phyloP scores from a whole-genome alignment of 2,888 invertebrate species.

The Ferrisia virgata region DNA sequence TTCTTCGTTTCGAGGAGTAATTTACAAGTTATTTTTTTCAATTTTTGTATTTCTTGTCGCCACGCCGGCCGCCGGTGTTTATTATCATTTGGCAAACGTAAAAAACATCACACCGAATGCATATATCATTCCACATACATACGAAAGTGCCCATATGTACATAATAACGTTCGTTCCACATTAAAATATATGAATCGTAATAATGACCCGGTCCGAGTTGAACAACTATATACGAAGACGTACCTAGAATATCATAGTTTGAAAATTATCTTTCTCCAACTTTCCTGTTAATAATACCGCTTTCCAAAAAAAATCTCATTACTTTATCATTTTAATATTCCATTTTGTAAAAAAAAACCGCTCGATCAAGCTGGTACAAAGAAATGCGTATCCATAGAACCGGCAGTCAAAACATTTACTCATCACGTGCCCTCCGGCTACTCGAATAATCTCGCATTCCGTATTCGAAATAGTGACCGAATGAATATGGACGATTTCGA shows the following conservation, averaged over 20 bases:
- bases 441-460: background rate
- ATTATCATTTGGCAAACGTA: constrained; percentile 12
- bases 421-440: background rate
- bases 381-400: background rate
- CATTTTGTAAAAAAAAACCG: background rate
- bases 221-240: background rate
- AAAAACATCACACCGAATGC: background rate
- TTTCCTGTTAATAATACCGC: background rate
- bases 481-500: background rate
- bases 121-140: background rate
- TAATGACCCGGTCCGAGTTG: background rate
- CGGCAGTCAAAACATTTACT: background rate
- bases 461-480: background rate
- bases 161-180: too few relatives aligned
- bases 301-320: background rate
- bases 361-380: background rate
- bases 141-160: too few relatives aligned
- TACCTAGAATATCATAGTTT: background rate
- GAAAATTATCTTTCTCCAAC: background rate
- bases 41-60: background rate
- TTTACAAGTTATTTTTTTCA: background rate
- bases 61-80: too few relatives aligned
- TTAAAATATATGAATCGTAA: background rate
- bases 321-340: background rate
- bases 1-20: background rate